phyloP scores from a whole-genome alignment of 1,140 invertebrate genomes.

The Meteorus sp. region DNA sequence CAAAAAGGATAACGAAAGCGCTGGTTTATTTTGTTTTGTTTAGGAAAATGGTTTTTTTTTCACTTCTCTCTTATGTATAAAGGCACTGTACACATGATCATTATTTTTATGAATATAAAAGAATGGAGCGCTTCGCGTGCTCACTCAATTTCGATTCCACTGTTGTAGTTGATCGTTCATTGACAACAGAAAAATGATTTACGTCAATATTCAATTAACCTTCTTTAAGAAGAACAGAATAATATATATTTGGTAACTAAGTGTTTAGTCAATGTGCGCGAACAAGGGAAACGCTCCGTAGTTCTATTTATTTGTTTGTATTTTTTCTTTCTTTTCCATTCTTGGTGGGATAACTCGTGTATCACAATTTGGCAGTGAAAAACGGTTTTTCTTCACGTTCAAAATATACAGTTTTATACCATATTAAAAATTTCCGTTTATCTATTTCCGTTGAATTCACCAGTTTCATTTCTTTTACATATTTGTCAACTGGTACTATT shows the following conservation, averaged over 20 bases:
- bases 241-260: constrained; percentile 16
- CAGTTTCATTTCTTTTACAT: constrained; percentile 4
- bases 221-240: not conserved
- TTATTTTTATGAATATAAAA: constrained; percentile 30
- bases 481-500: too few species aligned
- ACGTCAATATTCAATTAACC: not conserved
- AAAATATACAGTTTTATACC: constrained; percentile 32
- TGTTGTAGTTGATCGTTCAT: not conserved
- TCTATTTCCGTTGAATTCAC: constrained; percentile 14
- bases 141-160: constrained; percentile 13
- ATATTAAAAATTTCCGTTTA: constrained; percentile 15
- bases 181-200: too few species aligned
- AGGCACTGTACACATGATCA: constrained; percentile 56
- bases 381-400: constrained; percentile 32
- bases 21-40: constrained; percentile 10
- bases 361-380: constrained; percentile 59
- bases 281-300: constrained; percentile 39
- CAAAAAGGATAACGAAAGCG: not conserved
- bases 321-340: constrained; percentile 15
- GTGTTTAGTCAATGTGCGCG: constrained; percentile 40
- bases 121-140: constrained; percentile 36
- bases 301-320: not conserved
- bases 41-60: constrained; percentile 4
- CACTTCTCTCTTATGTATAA: constrained; percentile 45
- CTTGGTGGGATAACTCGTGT: constrained; percentile 44